These are phyloP conservation scores for Cariama cristata DNA, from an alignment of 2,113 vertebrate genomes.

Conservation along the genomic window DNA sequence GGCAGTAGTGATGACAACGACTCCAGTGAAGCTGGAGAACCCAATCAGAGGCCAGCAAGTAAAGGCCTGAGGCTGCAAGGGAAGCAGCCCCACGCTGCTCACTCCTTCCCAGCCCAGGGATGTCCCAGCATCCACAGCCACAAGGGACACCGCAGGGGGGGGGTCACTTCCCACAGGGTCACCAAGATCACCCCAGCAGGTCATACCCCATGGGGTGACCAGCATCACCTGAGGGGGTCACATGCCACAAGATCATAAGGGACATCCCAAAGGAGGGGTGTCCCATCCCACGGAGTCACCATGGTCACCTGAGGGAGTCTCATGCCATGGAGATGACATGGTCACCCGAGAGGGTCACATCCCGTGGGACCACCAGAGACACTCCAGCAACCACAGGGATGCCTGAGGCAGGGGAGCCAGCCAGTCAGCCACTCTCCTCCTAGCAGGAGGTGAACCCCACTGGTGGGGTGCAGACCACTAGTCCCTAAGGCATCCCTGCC, in stretches of 20 bases:
- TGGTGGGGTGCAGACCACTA: neutral
- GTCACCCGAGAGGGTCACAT: neutral
- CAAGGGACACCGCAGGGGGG: neutral
- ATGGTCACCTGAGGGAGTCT: neutral
- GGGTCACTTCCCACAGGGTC: neutral
- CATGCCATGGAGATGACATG: neutral
- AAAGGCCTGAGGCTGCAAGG: neutral
- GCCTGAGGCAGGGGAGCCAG: neutral
- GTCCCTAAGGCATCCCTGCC: accelerated
- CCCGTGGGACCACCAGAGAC: neutral
- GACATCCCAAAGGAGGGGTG: neutral
- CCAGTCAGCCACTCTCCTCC: neutral
- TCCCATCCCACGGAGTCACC: neutral
- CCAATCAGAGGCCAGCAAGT: neutral
- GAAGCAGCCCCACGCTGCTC: neutral
- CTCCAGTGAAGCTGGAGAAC: neutral
- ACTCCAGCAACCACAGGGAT: neutral
- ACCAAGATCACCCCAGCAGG: neutral
- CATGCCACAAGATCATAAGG: neutral
- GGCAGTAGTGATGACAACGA: no score
- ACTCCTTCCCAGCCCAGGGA: neutral
- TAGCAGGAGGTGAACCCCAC: neutral
- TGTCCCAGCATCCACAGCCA: neutral
- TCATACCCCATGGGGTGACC: neutral
- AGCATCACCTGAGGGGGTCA: neutral